Evolutionary conservation across 23 tunicate species (phyloP).

Genomic region (Ciona savignyi): DNA sequence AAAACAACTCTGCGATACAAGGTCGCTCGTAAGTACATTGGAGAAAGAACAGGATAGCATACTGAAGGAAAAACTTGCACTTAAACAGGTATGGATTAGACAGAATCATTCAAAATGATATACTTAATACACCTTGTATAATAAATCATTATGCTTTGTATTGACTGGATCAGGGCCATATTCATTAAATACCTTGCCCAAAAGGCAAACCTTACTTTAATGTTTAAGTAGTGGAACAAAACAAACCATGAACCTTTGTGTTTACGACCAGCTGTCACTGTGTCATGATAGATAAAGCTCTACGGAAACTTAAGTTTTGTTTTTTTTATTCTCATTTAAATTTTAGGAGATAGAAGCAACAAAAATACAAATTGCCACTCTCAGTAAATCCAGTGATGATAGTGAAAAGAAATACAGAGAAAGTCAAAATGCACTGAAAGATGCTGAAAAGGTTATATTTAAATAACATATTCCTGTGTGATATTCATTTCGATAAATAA

Average conservation of each 20-base stretch:
- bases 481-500: no score
- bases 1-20: slow-evolving; percentile 11
- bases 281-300: no score
- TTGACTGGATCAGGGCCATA: no score
- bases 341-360: slow-evolving; percentile 30
- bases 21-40: slow-evolving; percentile 15
- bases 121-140: no score
- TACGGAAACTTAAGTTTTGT: background rate
- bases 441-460: slow-evolving; percentile 58
- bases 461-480: no score
- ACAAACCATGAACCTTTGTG: no score
- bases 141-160: no score
- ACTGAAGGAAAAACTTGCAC: slow-evolving; percentile 20
- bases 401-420: slow-evolving; percentile 12
- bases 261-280: no score
- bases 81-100: slow-evolving; percentile 40
- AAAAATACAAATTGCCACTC: slow-evolving; percentile 10
- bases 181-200: no score
- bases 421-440: slow-evolving; percentile 16
- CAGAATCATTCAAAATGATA: no score
- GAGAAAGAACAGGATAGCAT: slow-evolving; percentile 38
- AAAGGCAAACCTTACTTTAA: no score
- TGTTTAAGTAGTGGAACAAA: no score
- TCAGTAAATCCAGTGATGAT: slow-evolving; percentile 28
- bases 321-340: background rate